Percentiles rank a stretch among this genome's conserved stretches.
Conservation (phyloP, 1,140 invertebrate genomes). For the Berghia stephanieae region DNA sequence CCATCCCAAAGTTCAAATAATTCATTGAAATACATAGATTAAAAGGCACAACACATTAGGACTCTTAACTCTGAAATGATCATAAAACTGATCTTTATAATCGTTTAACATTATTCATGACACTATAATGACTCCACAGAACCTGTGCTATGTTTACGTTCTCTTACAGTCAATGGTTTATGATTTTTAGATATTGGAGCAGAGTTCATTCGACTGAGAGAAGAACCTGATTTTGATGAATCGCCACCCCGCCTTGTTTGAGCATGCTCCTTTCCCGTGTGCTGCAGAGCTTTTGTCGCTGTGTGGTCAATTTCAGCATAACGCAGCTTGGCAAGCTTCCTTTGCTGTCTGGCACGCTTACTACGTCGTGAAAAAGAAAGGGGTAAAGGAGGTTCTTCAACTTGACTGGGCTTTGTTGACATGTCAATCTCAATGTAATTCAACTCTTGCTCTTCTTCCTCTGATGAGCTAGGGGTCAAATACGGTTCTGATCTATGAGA, state of each 20-base stretch:
- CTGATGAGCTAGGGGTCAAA: no score
- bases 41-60: no score
- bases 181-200: conserved; percentile 20
- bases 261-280: conserved; percentile 21
- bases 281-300: conserved; percentile 25
- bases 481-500: no score
- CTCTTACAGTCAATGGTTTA: conserved; percentile 25
- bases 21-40: no score
- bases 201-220: conserved; percentile 30
- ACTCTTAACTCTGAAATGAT: no score
- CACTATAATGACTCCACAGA: conserved; percentile 28
- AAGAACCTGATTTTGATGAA: neutral
- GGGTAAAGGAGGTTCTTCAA: neutral
- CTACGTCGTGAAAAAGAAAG: neutral
- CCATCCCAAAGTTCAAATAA: no score
- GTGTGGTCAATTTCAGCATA: conserved; percentile 27
- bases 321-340: conserved; percentile 10
- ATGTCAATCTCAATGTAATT: conserved; percentile 32
- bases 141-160: conserved; percentile 28
- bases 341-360: conserved; percentile 22
- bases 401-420: neutral
- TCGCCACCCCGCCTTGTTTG: conserved; percentile 14
- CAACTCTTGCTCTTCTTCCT: conserved; percentile 21
- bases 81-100: no score
- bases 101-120: no score